Percentiles rank a stretch among this genome's conserved stretches.
phyloP scores from a whole-genome alignment of 2,113 vertebrate genomes.

The Oreochromis aureus region DNA sequence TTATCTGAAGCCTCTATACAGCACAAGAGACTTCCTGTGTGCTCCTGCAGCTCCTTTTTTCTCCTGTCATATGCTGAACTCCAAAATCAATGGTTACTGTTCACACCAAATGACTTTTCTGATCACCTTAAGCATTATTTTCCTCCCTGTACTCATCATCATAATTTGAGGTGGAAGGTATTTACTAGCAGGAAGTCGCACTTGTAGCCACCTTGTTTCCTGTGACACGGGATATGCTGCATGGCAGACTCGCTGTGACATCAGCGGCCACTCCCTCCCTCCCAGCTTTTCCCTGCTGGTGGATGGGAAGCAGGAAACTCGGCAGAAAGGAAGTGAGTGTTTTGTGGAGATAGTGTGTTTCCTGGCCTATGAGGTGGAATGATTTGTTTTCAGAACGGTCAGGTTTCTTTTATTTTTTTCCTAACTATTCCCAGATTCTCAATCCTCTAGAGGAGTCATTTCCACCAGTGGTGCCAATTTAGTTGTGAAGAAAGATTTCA shows the following conservation, averaged over 20 bases:
- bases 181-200: neutral
- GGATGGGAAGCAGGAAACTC: conserved; percentile 57
- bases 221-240: neutral
- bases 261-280: conserved; percentile 21
- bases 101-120: neutral
- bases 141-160: neutral
- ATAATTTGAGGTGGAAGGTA: neutral
- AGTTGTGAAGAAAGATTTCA: neutral
- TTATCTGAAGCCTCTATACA: neutral
- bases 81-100: neutral
- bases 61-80: neutral
- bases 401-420: conserved; percentile 2
- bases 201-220: neutral
- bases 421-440: neutral
- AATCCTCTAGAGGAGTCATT: neutral
- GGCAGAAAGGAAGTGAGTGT: conserved; percentile 55
- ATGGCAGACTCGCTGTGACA: conserved; percentile 16
- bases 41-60: neutral
- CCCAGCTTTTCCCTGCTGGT: neutral
- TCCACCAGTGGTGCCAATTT: neutral
- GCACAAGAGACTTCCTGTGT: neutral
- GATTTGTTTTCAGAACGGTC: neutral
- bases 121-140: neutral
- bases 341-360: conserved; percentile 56
- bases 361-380: conserved; percentile 27